These are phyloP conservation scores for Otus sunia DNA, from an alignment of 2,113 vertebrate species.

Conservation along the genomic window DNA sequence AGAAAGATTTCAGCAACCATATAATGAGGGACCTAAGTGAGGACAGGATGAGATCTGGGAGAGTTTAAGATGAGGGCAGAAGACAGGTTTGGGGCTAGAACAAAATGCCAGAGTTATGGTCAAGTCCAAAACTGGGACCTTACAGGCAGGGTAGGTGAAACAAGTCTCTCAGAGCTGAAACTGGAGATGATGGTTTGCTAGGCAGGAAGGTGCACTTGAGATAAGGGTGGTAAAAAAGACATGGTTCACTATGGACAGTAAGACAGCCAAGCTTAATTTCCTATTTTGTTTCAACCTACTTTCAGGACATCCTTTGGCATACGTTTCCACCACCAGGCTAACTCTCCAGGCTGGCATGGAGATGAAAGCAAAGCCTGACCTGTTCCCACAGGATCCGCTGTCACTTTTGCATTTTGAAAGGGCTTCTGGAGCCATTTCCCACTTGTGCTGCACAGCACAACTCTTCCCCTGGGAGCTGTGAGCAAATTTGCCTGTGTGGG, in stretches of 20 bases:
- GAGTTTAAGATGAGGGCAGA: not conserved
- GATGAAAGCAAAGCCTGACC: not conserved
- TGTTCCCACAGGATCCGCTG: not conserved
- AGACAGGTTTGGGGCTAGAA: not conserved
- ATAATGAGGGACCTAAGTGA: not conserved
- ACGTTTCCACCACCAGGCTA: not conserved
- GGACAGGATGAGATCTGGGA: not conserved
- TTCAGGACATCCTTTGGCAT: not conserved
- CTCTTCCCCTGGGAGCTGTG: not conserved
- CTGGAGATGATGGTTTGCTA: not conserved
- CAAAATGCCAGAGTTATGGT: not conserved
- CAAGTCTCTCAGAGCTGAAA: not conserved
- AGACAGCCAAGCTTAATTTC: not conserved
- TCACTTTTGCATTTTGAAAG: not conserved
- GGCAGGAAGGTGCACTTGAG: not conserved
- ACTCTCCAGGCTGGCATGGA: not conserved
- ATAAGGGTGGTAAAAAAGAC: not conserved
- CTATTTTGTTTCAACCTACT: not conserved
- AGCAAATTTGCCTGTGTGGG: not conserved
- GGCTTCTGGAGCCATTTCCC: not conserved
- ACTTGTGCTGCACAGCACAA: not conserved
- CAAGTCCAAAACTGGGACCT: not conserved
- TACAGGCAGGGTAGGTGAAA: not conserved
- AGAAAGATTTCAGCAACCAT: not conserved
- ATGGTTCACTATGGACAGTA: not conserved